Evolutionary conservation across 1,140 invertebrate genomes (phyloP), one percentile per base, ranked within the genome.

Genomic region (Bombyx mandarina): DNA sequence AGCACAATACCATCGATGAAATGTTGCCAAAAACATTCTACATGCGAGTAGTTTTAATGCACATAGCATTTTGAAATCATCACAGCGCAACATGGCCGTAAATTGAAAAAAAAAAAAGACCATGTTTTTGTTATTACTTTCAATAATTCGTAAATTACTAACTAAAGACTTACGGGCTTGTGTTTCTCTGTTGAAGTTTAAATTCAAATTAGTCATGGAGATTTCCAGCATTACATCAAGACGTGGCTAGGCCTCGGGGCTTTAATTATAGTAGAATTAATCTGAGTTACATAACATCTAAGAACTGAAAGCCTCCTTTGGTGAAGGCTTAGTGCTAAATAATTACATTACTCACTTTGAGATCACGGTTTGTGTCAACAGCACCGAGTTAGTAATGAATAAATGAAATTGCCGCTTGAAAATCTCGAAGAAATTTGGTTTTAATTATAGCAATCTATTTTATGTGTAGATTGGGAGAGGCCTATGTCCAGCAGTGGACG

Each of bases 211-310:
- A 56, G 35, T 48, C 42, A 56, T 35, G 42, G 50, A 51, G n/a
- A 45, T 45, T 45, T 54, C 43, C 22, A 54, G 35, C 43, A 45
- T 45, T 54, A 54, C 53, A 54, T 35, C 22, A 35, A 58, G 56
- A 45, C 44, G 43, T 45, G 53, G 53, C 45, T 54, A 12, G 12
- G 18, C 43, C 53, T 46, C 8, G 5, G 43, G 43, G 53, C 49
- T 52, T 22, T 52, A 58, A 58, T 58, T 52, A 58, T 52, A 26
- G 6, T 44, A 58, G 56, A 58, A 58, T 52, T 58, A 58, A 52
- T 58, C 18, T 58, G 8, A 52, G 44, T 45, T 58, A 51, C 43
- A 57, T 44, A 54, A 10, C 44, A 53, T 26, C 12, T 46, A 51
- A 50, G 48, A 50, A 35, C 53, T 45, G 18, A 46, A 54, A 54